A percentile compares a stretch with the other conserved stretches of the same genome.
phyloP scores from a whole-genome alignment of 2,113 vertebrate genomes.

The Petroica traversi region DNA sequence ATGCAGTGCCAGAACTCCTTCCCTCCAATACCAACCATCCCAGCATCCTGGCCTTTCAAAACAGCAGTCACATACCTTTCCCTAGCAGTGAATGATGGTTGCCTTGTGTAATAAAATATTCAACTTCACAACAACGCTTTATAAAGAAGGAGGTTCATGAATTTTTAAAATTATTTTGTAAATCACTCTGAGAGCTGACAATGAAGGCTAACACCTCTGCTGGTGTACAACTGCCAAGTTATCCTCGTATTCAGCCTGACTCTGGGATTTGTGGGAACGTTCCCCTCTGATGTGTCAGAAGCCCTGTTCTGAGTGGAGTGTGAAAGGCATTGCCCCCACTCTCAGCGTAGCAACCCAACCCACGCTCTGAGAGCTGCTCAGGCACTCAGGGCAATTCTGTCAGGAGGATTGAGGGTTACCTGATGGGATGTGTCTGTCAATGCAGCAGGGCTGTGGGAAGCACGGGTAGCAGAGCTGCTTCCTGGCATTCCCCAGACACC shows the following conservation, averaged over 20 bases:
- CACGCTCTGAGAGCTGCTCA: neutral
- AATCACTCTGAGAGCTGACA: slow-evolving; percentile 72
- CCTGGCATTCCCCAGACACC: neutral
- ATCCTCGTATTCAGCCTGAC: neutral
- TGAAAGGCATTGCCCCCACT: neutral
- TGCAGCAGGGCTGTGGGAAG: neutral
- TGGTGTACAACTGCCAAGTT: slow-evolving; percentile 33
- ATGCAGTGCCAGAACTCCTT: neutral
- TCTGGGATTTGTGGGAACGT: neutral
- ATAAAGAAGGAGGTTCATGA: slow-evolving; percentile 66
- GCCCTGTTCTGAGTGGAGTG: neutral
- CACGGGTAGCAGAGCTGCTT: neutral
- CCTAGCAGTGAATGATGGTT: slow-evolving; percentile 42
- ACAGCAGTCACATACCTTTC: neutral
- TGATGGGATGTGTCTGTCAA: neutral
- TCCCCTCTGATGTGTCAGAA: neutral
- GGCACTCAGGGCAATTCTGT: neutral
- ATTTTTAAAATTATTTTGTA: slow-evolving; percentile 76
- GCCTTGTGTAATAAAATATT: slow-evolving; percentile 68
- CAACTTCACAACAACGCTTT: slow-evolving; percentile 61
- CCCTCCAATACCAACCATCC: neutral
- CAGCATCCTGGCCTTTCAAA: neutral
- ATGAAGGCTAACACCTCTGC: slow-evolving; percentile 63
- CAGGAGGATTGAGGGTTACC: neutral
- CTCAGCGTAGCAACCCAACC: neutral